Evolutionary conservation across 1,140 invertebrate genomes (phyloP), one percentile per base, ranked within the genome.

Genomic region (Heliconius himera): DNA sequence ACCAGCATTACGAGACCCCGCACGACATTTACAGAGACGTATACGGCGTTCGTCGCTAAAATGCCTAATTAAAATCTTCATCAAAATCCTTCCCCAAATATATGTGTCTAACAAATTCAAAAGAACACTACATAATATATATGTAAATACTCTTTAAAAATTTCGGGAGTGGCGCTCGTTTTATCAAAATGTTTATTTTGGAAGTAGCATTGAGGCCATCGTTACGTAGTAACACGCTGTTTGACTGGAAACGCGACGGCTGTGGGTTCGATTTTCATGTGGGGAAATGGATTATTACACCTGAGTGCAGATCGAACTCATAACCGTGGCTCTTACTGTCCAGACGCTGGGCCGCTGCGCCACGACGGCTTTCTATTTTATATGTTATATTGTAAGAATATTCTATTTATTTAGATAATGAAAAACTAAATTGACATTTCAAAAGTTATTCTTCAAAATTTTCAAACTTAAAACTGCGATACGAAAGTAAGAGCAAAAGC

Each of bases 31-130:
- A 66, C 60, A 66, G 4, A 66, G 60, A 29, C 46, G 74, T 66
- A 70, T 75, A n/a, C n/a, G 33, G 5, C 51, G 70, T 74, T 74
- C 73, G 36, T 75, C 73, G 70, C 38, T 46, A n/a, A 20, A 46
- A 49, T 9, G 51, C 11, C 73, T 71, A 75, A 75, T 79, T 79
- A 79, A 78, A 51, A 70, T 76, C 26, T 76, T 60, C 9, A 66
- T 54, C 20, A 9, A 38, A 46, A 66, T 66, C 36, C 51, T 76
- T 66, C 16, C 20, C 74, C 1, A 66, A 29, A 66, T 66, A 66
- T 66, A 26, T 66, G 11, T 66, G n/a, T 66, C 11, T 66, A 66
- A 66, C 56, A 29, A 66, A 13, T 66, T 66, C 11, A 38, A 41
- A 36, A 3, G 36, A 22, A 38, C 70, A 72, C 70, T 72, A 9